These are phyloP conservation scores for Drosophila emarginata DNA, from an alignment of 2,888 invertebrate genomes.

Conservation along the genomic window DNA sequence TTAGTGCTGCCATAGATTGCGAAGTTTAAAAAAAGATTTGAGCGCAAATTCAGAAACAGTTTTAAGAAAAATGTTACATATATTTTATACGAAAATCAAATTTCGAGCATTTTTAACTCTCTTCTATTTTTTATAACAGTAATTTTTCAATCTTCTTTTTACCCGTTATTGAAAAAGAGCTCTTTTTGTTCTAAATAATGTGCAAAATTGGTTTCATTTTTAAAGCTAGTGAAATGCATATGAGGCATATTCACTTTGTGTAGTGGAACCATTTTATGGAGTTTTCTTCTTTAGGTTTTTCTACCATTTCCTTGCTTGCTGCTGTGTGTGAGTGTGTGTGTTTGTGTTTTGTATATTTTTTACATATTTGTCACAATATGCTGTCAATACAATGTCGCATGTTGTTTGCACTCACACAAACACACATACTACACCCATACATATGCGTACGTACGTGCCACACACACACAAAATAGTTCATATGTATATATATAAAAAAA, in stretches of 20 bases:
- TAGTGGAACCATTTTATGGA: conserved; percentile 7
- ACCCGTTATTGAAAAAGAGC: not conserved
- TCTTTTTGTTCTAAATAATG: not conserved
- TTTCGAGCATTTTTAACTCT: not conserved
- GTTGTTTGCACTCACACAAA: conserved; percentile 59
- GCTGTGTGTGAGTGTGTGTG: not conserved
- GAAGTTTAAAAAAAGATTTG: not conserved
- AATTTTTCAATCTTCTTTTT: not conserved
- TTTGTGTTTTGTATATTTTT: conserved; percentile 42
- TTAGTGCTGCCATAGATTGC: not conserved
- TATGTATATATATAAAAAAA: conserved; percentile 37
- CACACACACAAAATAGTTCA: conserved; percentile 43
- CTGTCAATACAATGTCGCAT: conserved; percentile 70
- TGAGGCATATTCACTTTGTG: not conserved
- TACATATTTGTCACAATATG: conserved; percentile 75
- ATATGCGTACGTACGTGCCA: conserved; percentile 53
- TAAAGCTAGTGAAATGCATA: conserved; percentile 26
- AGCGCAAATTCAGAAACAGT: not conserved
- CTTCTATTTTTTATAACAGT: not conserved
- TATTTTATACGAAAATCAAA: not conserved
- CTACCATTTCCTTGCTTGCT: conserved; percentile 5
- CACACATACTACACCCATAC: conserved; percentile 16
- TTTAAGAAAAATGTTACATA: not conserved
- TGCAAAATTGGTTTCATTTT: conserved; percentile 9
- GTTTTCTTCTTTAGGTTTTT: conserved; percentile 24